Conservation (phyloP, 2,888 invertebrate genomes). For the Girardia tigrina region DNA sequence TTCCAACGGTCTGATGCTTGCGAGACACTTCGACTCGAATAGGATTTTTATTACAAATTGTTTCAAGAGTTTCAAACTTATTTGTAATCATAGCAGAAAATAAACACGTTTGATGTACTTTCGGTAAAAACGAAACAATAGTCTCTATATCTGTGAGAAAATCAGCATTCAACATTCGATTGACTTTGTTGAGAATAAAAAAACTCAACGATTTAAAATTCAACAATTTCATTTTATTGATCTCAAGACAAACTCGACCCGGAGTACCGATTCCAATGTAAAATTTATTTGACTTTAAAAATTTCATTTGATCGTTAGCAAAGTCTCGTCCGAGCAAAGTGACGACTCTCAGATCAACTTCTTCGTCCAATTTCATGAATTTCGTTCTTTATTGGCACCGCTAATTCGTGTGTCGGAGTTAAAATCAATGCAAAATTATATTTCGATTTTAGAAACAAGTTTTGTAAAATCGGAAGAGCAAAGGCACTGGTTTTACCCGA, state of each 20-base stretch:
- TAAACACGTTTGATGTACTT: constrained; percentile 74
- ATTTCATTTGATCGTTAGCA: no score
- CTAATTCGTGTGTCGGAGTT: no score
- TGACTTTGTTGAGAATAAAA: constrained; percentile 73
- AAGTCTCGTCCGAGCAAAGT: no score
- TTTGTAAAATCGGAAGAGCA: no score
- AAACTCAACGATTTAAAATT: constrained; percentile 59
- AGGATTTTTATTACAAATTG: neutral
- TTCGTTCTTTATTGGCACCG: no score
- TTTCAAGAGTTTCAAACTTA: constrained; percentile 39
- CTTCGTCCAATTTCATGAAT: no score
- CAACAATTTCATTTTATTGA: constrained; percentile 59
- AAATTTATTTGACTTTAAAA: no score
- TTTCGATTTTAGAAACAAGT: no score
- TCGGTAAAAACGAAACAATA: constrained; percentile 57
- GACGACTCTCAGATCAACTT: no score
- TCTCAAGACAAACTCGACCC: constrained; percentile 72
- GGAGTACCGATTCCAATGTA: no score
- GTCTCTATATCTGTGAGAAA: constrained; percentile 77
- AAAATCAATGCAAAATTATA: no score
- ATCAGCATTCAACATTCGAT: constrained; percentile 93
- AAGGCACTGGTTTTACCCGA: no score
- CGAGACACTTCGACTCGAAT: neutral
- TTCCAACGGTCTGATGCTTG: neutral
- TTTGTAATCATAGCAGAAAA: constrained; percentile 99